Evolutionary conservation across 1,140 invertebrate genomes (phyloP), one percentile per base, ranked within the genome.

Genomic region (Meloidogyne chitwoodi): DNA sequence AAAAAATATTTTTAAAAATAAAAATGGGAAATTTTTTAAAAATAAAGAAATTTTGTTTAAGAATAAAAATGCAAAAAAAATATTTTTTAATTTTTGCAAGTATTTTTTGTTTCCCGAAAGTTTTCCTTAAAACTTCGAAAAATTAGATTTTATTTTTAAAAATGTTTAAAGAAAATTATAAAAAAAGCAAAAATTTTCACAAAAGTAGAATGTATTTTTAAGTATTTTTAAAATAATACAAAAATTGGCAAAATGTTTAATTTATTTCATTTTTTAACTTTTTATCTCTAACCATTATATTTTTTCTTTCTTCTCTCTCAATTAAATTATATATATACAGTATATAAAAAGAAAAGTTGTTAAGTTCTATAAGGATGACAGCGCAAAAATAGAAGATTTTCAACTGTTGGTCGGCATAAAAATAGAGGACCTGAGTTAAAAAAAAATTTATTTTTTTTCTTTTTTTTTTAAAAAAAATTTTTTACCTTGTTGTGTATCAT

Each of bases 41-140:
- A 68, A n/a, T n/a, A 0, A 41, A 31, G 8, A 31, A 11, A 38
- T 27, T 22, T 10, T 22, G 22, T 22, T 22, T 68, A 19, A 22
- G n/a, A 68, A 68, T 68, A 41, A 24, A 24, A 68, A 68, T 68
- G 11, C 66, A 10, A 31, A 31, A n/a, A n/a, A n/a, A n/a, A n/a
- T n/a, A n/a, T n/a, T n/a, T n/a, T n/a, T n/a, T n/a, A n/a, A n/a
- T n/a, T n/a, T n/a, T n/a, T n/a, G n/a, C n/a, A n/a, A n/a, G n/a
- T n/a, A n/a, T n/a, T n/a, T n/a, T n/a, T n/a, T n/a, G n/a, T n/a
- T n/a, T n/a, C n/a, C n/a, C n/a, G n/a, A n/a, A n/a, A n/a, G n/a
- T n/a, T n/a, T n/a, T n/a, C n/a, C n/a, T n/a, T n/a, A n/a, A n/a
- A n/a, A n/a, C n/a, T n/a, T n/a, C n/a, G n/a, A n/a, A n/a, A n/a